Evolutionary conservation across 53 echinoderm and acorn worm genomes (phyloP).

Genomic region (Echinarachnius parma): DNA sequence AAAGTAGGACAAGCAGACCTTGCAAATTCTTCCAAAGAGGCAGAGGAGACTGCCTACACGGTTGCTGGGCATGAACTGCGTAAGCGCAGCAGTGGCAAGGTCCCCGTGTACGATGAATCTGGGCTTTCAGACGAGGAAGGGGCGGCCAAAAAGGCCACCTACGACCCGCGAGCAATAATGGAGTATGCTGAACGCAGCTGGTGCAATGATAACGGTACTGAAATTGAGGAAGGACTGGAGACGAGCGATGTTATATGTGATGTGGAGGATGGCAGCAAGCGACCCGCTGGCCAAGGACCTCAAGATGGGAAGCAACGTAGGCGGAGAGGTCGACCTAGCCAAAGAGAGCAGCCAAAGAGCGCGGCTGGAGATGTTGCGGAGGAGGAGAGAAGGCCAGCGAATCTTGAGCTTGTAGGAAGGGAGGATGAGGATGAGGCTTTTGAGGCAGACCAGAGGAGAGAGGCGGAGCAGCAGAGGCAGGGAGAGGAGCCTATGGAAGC

Average conservation of each 20-base stretch:
- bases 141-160: constrained; percentile 30
- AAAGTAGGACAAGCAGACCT: constrained; percentile 28
- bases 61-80: constrained; percentile 18
- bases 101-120: constrained; percentile 40
- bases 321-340: constrained; percentile 22
- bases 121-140: constrained; percentile 46
- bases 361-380: constrained; percentile 4
- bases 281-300: not conserved
- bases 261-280: constrained; percentile 13
- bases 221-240: constrained; percentile 73
- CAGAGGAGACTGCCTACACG: constrained; percentile 27
- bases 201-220: constrained; percentile 60
- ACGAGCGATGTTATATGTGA: constrained; percentile 77
- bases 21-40: constrained; percentile 38
- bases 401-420: not conserved
- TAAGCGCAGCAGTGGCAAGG: constrained; percentile 16
- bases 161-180: constrained; percentile 60
- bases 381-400: constrained; percentile 26
- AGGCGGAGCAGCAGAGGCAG: constrained; percentile 32
- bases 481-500: not conserved
- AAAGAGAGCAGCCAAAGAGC: too few relatives aligned
- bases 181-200: constrained; percentile 63
- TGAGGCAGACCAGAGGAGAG: too few relatives aligned
- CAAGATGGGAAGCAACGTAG: constrained; percentile 10
- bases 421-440: not conserved